Percentiles rank a stretch among this genome's conserved stretches.
Evolutionary conservation across 2,797 vertebrate genomes (phyloP).

Genomic region (Euthynnus affinis): DNA sequence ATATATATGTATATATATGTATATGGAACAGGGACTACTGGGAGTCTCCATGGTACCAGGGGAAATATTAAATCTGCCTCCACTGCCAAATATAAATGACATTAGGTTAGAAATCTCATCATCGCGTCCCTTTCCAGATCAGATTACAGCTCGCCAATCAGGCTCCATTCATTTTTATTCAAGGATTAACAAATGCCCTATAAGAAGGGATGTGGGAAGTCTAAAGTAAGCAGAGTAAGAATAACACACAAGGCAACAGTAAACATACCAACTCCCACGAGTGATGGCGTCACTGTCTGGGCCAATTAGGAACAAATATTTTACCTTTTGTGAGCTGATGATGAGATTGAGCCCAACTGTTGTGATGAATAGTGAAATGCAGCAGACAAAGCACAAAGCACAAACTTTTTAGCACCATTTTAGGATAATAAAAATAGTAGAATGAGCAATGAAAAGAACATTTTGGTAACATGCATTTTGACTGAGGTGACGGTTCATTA

Average conservation of each 20-base stretch:
- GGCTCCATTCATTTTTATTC: slow-evolving; percentile 52
- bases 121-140: slow-evolving; percentile 54
- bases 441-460: not conserved
- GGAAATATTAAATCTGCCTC: slow-evolving; percentile 36
- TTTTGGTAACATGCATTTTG: not conserved
- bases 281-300: slow-evolving; percentile 49
- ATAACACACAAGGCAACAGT: slow-evolving; percentile 66
- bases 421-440: not conserved
- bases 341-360: not conserved
- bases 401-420: not conserved
- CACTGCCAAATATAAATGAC: slow-evolving; percentile 55
- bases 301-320: slow-evolving; percentile 42
- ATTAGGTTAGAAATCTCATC: slow-evolving; percentile 51
- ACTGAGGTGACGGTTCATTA: not conserved
- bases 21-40: slow-evolving; percentile 7
- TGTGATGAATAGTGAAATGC: not conserved
- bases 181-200: not conserved
- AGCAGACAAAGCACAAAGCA: not conserved
- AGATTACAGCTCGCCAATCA: slow-evolving; percentile 55
- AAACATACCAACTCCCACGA: slow-evolving; percentile 63
- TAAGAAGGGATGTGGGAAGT: slow-evolving; percentile 59
- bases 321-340: slow-evolving; percentile 7
- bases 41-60: slow-evolving; percentile 21
- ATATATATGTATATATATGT: slow-evolving; percentile 20
- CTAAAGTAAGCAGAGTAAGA: slow-evolving; percentile 57